phyloP scores from a whole-genome alignment of 2,888 invertebrate species.

The Latheticus oryzae region DNA sequence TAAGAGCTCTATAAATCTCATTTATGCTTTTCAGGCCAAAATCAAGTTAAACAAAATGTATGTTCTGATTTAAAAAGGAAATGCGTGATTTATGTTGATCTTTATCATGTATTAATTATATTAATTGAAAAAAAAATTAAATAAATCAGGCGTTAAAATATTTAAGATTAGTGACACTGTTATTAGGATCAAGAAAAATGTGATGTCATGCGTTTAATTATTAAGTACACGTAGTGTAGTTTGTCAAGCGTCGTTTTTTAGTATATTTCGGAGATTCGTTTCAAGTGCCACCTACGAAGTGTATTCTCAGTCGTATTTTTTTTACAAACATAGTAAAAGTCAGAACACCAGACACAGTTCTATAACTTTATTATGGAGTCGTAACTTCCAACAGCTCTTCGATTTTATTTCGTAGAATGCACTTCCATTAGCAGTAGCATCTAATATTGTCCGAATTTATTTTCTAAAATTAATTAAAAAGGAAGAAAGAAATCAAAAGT shows the following conservation, averaged over 20 bases:
- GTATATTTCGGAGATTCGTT: conserved; percentile 8
- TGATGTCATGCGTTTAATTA: conserved; percentile 19
- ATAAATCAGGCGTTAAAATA: conserved; percentile 14
- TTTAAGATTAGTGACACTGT: conserved; percentile 4
- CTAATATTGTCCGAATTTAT: conserved; percentile 11
- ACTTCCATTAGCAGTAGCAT: conserved; percentile 1
- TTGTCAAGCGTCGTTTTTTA: conserved; percentile 26
- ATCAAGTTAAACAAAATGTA: too few species aligned
- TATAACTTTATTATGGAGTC: conserved; percentile 31
- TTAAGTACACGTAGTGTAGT: conserved; percentile 22
- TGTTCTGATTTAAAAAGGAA: too few species aligned
- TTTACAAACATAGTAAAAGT: conserved; percentile 13
- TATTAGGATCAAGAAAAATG: conserved; percentile 21
- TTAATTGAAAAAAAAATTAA: too few species aligned
- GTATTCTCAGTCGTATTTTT: conserved; percentile 7
- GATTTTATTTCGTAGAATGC: conserved; percentile 24
- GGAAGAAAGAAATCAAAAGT: background rate
- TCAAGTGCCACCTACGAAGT: background rate
- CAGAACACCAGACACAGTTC: conserved; percentile 16
- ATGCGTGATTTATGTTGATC: too few species aligned
- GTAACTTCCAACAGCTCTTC: conserved; percentile 23
- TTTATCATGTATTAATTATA: too few species aligned
- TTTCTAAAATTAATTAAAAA: conserved; percentile 6
- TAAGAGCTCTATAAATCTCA: too few species aligned
- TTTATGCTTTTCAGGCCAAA: too few species aligned